phyloP scores from a whole-genome alignment of 2,797 vertebrate species.

The Gymnocypris eckloni region DNA sequence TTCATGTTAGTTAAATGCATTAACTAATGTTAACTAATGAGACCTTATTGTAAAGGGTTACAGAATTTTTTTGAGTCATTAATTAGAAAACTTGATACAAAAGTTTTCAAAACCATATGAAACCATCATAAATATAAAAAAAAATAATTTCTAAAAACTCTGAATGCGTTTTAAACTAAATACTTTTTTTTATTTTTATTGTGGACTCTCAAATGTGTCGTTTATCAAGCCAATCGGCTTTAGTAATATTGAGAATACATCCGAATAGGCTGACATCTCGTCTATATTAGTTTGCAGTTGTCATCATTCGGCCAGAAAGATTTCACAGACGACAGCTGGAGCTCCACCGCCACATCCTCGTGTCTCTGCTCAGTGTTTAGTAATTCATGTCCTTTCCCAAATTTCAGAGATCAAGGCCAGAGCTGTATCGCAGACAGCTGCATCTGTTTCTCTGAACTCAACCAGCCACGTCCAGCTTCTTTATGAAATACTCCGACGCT shows the following conservation, averaged over 20 bases:
- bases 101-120: too few relatives aligned
- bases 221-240: neutral
- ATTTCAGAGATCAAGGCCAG: constrained; percentile 23
- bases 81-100: too few relatives aligned
- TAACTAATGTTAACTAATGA: too few relatives aligned
- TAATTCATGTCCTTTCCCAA: constrained; percentile 14
- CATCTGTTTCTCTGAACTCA: constrained; percentile 33
- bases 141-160: too few relatives aligned
- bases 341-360: neutral
- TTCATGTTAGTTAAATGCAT: too few relatives aligned
- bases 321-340: constrained; percentile 32
- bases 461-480: neutral
- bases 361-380: constrained; percentile 16
- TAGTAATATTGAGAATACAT: neutral
- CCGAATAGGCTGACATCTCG: constrained; percentile 1
- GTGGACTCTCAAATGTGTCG: too few relatives aligned
- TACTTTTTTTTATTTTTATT: neutral
- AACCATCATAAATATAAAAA: too few relatives aligned
- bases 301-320: constrained; percentile 20
- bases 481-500: neutral
- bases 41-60: too few relatives aligned
- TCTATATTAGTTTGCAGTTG: constrained; percentile 14
- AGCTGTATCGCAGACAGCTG: neutral
- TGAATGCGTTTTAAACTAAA: too few relatives aligned
- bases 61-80: too few relatives aligned